Evolutionary conservation across 2,888 invertebrate species (phyloP).

Genomic region (Andrena minutula): DNA sequence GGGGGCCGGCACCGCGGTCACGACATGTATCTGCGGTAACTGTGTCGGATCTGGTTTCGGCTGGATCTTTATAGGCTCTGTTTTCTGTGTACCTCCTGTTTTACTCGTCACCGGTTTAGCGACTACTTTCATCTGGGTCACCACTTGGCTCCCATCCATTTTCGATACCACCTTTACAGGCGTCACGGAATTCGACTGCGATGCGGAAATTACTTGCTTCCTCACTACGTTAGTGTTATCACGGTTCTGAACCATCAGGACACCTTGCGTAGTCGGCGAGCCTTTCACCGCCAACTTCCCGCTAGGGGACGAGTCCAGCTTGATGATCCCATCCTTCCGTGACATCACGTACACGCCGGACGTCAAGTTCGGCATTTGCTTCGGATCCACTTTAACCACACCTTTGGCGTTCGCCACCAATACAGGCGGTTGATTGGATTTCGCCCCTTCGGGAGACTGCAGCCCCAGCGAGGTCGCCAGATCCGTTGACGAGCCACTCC

Average conservation of each 20-base stretch:
- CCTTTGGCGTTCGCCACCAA: constrained; percentile 88
- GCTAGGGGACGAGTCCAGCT: constrained; percentile 89
- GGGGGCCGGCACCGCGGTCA: constrained; percentile 80
- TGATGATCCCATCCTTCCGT: constrained; percentile 91
- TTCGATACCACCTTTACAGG: constrained; percentile 83
- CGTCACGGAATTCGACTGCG: constrained; percentile 78
- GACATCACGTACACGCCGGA: constrained; percentile 92
- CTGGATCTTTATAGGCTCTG: constrained; percentile 83
- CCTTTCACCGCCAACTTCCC: constrained; percentile 85
- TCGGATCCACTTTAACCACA: constrained; percentile 91
- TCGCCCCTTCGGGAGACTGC: constrained; percentile 75
- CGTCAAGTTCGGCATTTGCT: constrained; percentile 88
- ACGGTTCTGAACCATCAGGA: constrained; percentile 83
- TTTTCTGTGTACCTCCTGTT: constrained; percentile 74
- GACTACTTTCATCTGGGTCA: constrained; percentile 84
- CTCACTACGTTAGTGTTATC: constrained; percentile 79
- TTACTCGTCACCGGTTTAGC: constrained; percentile 75
- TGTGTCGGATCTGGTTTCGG: constrained; percentile 83
- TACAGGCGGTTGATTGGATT: constrained; percentile 81
- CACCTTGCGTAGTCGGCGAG: constrained; percentile 74
- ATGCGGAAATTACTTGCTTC: constrained; percentile 81
- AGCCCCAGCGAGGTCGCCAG: constrained; percentile 82
- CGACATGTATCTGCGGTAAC: constrained; percentile 82
- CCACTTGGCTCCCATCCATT: constrained; percentile 82
- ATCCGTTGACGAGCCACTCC: constrained; percentile 85